Conservation (phyloP, 2,113 vertebrate genomes). For the Misgurnus anguillicaudatus region DNA sequence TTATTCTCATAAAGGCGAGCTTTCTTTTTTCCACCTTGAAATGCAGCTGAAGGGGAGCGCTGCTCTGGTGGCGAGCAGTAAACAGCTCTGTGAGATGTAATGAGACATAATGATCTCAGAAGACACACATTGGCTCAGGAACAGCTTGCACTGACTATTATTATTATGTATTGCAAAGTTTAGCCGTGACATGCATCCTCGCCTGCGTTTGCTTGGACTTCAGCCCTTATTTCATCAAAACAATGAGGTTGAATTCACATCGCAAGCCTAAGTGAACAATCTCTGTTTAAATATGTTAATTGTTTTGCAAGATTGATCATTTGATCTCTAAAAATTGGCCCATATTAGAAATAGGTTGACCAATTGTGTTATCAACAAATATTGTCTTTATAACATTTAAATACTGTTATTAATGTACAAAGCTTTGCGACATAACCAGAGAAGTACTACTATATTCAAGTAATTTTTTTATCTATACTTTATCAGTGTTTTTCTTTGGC, state of each 20-base stretch:
- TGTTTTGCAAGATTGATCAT: no score
- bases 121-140: not conserved
- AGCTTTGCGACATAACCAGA: no score
- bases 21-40: conserved; percentile 70
- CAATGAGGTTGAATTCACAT: not conserved
- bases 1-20: conserved; percentile 91
- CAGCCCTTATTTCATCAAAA: conserved; percentile 12
- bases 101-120: conserved; percentile 58
- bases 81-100: conserved; percentile 68
- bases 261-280: not conserved
- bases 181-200: not conserved
- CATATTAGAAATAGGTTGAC: no score
- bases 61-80: conserved; percentile 61
- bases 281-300: not conserved
- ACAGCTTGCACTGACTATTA: not conserved
- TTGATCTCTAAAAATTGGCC: no score
- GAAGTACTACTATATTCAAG: no score
- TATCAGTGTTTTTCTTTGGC: no score
- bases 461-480: no score
- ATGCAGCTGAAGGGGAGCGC: conserved; percentile 71
- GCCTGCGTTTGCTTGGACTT: not conserved
- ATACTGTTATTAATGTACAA: no score
- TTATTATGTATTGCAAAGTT: conserved; percentile 18
- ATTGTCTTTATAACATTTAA: no score
- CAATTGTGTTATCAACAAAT: no score